A percentile compares a stretch with the other conserved stretches of the same genome.
Conservation (phyloP, 2,888 invertebrate genomes). For the Himalopsyche anomala region DNA sequence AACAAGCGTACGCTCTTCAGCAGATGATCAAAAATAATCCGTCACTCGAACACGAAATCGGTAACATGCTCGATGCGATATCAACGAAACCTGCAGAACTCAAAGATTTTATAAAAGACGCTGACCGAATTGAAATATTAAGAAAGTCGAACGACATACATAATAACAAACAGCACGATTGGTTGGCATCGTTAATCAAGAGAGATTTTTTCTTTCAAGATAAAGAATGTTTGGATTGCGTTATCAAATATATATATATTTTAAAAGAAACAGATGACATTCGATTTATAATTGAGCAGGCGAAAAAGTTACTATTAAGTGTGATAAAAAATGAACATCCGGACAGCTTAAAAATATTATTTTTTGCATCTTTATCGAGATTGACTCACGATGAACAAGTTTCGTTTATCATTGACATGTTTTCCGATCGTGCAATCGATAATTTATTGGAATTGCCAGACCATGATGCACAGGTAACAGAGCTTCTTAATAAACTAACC, state of each 20-base stretch:
- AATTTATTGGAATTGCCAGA: conserved; percentile 55
- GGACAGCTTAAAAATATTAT: conserved; percentile 44
- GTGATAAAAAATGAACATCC: conserved; percentile 45
- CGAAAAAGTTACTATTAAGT: conserved; percentile 44
- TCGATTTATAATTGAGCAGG: conserved; percentile 47
- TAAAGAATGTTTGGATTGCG: conserved; percentile 55
- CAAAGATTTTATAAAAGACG: conserved; percentile 53
- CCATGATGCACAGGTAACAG: conserved; percentile 53
- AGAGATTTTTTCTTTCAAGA: conserved; percentile 57
- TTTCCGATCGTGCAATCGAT: conserved; percentile 34
- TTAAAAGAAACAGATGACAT: conserved; percentile 41
- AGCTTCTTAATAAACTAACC: conserved; percentile 61
- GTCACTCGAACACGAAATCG: conserved; percentile 55
- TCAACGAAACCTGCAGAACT: conserved; percentile 55
- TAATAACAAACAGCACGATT: conserved; percentile 50
- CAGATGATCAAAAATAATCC: conserved; percentile 55
- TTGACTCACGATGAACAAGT: conserved; percentile 44
- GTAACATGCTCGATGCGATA: conserved; percentile 55
- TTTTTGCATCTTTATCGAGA: conserved; percentile 42
- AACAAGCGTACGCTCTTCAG: conserved; percentile 57
- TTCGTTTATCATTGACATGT: conserved; percentile 28
- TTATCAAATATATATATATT: conserved; percentile 33
- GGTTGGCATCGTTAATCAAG: conserved; percentile 55
- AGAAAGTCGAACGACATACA: conserved; percentile 43
- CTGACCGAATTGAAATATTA: conserved; percentile 50